Base-by-base conservation (phyloP, 2,797 vertebrate species). In the Atherinosoma microstoma region DNA sequence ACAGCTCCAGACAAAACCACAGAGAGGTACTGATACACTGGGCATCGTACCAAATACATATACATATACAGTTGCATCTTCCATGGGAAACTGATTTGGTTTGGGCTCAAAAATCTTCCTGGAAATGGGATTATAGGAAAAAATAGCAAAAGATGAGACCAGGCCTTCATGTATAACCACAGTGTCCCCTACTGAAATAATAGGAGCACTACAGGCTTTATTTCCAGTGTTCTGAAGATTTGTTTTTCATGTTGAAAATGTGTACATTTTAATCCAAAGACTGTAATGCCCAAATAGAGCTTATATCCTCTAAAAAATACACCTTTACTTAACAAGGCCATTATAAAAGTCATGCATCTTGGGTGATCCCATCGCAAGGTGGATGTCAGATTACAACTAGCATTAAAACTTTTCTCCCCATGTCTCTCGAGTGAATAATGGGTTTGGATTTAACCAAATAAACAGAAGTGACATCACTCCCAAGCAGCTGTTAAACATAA, bases 1-100 rank as follows among this genome's bases (percentile, higher is more conserved):
- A 12, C 36, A 30, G 60, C 69, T 63, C 38, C 40, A 42, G 58
- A 36, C 63, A 4, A 45, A 61, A 66, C 45, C 27, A 8, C 67
- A 56, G 34, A 47, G 34, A 73, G 38, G 20, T 35, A 20, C 1
- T 67, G 60, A 80, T 72, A 84, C 75, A 79, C 62, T 20, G 40
- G 56, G 18, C 57, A 32, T 60, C 29, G 45, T 73, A 42, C 57
- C 61, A 80, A 51, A 62, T 66, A 29, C 47, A 24, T 72, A 61
- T 45, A 18, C 67, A 35, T 58, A 24, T 18, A 64, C 58, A 35
- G 57, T 40, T 22, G 64, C 36, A 51, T 15, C 32, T 51, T 75
- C 35, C 73, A 67, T 78, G 49, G 20, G 40, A 64, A 73, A 64
- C 20, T 0, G 24, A 35, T 68, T 74, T 63, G 6, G 11, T 67